Conservation (phyloP, 2,797 vertebrate species). For the Lateolabrax maculatus region DNA sequence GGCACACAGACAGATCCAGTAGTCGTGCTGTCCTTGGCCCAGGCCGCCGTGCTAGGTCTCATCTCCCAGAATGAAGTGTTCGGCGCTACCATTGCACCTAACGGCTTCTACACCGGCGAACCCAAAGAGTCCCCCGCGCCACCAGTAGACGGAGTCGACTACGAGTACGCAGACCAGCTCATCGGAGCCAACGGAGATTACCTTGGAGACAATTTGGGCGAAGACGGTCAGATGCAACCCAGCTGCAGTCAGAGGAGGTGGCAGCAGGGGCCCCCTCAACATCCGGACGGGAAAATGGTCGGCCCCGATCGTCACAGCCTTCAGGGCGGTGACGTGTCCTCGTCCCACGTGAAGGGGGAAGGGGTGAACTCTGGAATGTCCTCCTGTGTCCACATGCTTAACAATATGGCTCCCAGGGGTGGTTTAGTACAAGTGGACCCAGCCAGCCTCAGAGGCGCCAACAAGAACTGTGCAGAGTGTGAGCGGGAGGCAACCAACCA, state of each 20-base stretch:
- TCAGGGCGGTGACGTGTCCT: conserved; percentile 67
- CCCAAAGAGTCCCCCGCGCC: conserved; percentile 86
- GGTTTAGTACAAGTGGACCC: conserved; percentile 92
- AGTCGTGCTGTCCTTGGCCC: conserved; percentile 97
- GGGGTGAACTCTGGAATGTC: conserved; percentile 80
- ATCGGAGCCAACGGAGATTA: conserved; percentile 87
- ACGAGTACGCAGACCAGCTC: conserved; percentile 86
- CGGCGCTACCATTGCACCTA: conserved; percentile 93
- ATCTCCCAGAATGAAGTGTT: conserved; percentile 97
- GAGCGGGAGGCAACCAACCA: conserved; percentile 77
- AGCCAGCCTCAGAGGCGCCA: conserved; percentile 72
- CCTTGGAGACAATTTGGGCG: conserved; percentile 86
- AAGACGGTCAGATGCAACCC: conserved; percentile 87
- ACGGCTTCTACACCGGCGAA: conserved; percentile 92
- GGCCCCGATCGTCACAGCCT: conserved; percentile 76
- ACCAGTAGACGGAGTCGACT: conserved; percentile 84
- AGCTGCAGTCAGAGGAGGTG: conserved; percentile 93
- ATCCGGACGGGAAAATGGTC: conserved; percentile 79
- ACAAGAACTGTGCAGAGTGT: conserved; percentile 85
- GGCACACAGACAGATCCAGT: conserved; percentile 98
- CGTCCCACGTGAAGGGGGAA: conserved; percentile 85
- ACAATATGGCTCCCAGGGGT: conserved; percentile 70
- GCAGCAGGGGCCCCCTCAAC: conserved; percentile 84
- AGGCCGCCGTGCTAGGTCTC: conserved; percentile 95
- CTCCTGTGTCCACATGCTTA: conserved; percentile 81